Percentiles rank a stretch among this genome's conserved stretches.
These are phyloP conservation scores for Falco novaeseelandiae DNA, from an alignment of 2,797 vertebrate genomes.

Conservation along the genomic window DNA sequence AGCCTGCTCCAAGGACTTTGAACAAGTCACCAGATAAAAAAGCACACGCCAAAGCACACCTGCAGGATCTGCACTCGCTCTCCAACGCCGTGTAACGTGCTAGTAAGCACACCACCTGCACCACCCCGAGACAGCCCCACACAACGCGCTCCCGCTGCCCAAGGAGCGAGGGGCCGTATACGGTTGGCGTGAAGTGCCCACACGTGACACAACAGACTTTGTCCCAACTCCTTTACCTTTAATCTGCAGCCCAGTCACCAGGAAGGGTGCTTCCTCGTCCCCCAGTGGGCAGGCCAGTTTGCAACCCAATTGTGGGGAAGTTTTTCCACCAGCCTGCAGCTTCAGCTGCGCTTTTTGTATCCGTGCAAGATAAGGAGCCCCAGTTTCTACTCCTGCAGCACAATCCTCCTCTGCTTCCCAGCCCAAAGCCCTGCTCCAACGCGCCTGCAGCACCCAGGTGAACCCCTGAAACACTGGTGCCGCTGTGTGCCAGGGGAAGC, in stretches of 20 bases:
- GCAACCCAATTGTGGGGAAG: not conserved
- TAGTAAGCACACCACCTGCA: not conserved
- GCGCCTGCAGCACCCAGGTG: not conserved
- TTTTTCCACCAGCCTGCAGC: not conserved
- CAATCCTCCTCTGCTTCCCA: not conserved
- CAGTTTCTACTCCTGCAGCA: not conserved
- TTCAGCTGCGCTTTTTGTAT: not conserved
- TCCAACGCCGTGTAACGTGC: too few relatives aligned
- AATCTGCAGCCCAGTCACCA: not conserved
- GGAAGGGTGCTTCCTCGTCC: not conserved
- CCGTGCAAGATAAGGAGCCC: not conserved
- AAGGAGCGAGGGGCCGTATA: not conserved
- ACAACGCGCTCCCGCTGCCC: not conserved
- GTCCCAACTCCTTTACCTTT: not conserved
- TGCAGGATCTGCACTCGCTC: not conserved
- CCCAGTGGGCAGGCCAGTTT: not conserved
- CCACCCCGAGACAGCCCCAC: not conserved
- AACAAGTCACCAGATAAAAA: not conserved
- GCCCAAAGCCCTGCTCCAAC: not conserved
- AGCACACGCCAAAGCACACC: not conserved
- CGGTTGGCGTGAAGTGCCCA: not conserved
- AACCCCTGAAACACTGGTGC: not conserved
- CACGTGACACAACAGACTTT: not conserved
- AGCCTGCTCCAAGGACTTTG: not conserved
- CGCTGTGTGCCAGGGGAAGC: fast-evolving